Evolutionary conservation across 2,797 vertebrate genomes (phyloP), one percentile per base, ranked within the genome.

Genomic region (Adelosebastes latens): DNA sequence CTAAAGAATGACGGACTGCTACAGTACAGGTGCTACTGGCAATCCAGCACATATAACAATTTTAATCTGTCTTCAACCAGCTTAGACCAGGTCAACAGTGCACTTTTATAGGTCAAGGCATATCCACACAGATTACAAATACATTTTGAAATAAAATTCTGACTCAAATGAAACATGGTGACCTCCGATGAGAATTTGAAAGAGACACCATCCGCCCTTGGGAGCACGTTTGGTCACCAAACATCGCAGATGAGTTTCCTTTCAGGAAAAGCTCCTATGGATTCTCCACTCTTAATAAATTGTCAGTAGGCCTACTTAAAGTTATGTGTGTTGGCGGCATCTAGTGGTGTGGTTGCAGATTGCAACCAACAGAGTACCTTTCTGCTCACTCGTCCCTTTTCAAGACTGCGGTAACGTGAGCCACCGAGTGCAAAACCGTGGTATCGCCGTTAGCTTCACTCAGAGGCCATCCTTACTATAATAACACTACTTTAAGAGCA

Each of bases 401-500:
- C 34, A 36, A 36, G 34, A 12, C 34, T 36, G 34, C 32, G 32
- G 32, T 36, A 12, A 42, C 39, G 14, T 1, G 42, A 46, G 0
- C 42, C 42, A 2, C 42, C 13, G 14, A 46, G 42, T 46, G 5
- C 1, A 42, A 29, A 46, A 18, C 42, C 14, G 14, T 18, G 6
- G 1, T 46, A 46, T 0, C 0, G 42, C 42, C 14, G 0, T 18
- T 18, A 0, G 42, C 42, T 14, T 46, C 42, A 0, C 42, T 0
- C 42, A 0, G 42, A 46, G 42, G 42, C 42, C 14, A 46, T 46
- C 42, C 14, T 46, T 0, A 46, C 42, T 5, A 46, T 46, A 18
- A 46, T 46, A 1, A 46, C 42, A 46, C 42, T 46, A 46, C 42
- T 16, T 16, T 7, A 1, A 14, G 42, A 46, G 42, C 42, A 46